Conservation (phyloP, 2,797 vertebrate species). For the Diplodus puntazzo region DNA sequence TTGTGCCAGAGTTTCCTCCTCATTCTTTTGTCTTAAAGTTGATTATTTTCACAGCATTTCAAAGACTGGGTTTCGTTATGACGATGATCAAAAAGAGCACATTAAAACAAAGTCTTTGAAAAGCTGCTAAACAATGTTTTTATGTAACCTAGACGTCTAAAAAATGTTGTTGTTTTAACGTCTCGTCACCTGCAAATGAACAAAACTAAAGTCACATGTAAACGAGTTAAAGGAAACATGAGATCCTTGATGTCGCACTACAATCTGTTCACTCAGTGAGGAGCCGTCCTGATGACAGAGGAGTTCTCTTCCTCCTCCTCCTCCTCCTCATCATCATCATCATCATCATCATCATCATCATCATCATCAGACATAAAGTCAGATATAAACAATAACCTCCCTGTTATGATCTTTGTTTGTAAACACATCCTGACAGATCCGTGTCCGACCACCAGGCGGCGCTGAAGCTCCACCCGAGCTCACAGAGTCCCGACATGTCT, state of each 20-base stretch:
- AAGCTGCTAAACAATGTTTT: neutral
- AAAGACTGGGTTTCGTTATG: neutral
- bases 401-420: neutral
- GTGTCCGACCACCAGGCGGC: constrained; percentile 68
- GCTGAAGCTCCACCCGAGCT: constrained; percentile 63
- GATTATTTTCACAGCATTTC: too few species aligned
- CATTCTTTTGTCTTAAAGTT: too few species aligned
- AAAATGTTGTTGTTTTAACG: neutral
- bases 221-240: neutral
- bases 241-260: too few species aligned
- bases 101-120: neutral
- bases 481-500: neutral
- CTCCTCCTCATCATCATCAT: too few species aligned
- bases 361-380: neutral
- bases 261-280: too few species aligned
- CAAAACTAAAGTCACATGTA: neutral
- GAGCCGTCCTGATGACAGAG: neutral
- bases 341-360: neutral
- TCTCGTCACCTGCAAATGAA: neutral
- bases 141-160: neutral
- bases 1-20: too few species aligned
- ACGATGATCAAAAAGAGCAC: neutral
- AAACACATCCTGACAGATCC: neutral
- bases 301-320: neutral
- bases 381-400: neutral